These are phyloP conservation scores for Bacillus rossius DNA, from an alignment of 1,140 invertebrate species.

Conservation along the genomic window DNA sequence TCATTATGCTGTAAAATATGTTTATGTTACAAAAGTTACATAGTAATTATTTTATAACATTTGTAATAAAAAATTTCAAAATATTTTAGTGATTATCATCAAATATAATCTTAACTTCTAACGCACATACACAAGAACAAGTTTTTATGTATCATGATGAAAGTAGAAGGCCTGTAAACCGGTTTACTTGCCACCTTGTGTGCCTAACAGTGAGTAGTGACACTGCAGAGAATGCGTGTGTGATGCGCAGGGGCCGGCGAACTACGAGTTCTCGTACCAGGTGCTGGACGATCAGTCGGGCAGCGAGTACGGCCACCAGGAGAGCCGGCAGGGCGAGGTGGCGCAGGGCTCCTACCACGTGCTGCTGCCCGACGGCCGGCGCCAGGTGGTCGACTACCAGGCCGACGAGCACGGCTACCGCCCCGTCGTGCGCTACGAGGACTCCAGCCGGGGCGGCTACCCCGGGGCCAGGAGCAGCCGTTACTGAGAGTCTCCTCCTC, in stretches of 20 bases:
- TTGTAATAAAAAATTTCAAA: too few species aligned
- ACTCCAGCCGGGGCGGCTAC: constrained; percentile 35
- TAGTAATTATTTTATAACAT: too few species aligned
- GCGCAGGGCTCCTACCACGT: constrained; percentile 58
- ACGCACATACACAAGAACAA: too few species aligned
- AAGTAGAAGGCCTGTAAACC: too few species aligned
- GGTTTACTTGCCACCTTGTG: too few species aligned
- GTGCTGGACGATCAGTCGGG: constrained; percentile 52
- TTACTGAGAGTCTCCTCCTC: neutral
- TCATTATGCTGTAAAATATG: too few species aligned
- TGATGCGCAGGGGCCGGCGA: constrained; percentile 52
- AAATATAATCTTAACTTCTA: too few species aligned
- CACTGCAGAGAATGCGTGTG: too few species aligned
- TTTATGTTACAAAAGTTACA: too few species aligned
- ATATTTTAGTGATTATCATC: too few species aligned
- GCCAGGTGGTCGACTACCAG: constrained; percentile 57
- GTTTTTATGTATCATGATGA: too few species aligned
- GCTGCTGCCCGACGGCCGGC: constrained; percentile 57
- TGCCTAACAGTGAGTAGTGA: too few species aligned
- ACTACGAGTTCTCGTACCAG: constrained; percentile 61
- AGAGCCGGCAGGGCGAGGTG: constrained; percentile 54
- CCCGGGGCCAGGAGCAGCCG: neutral
- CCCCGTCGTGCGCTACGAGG: constrained; percentile 61
- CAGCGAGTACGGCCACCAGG: constrained; percentile 57
- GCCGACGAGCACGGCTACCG: constrained; percentile 57